A percentile compares a stretch with the other conserved stretches of the same genome.
Evolutionary conservation across 2,888 invertebrate species (phyloP).

Genomic region (Anthoptus insignis): DNA sequence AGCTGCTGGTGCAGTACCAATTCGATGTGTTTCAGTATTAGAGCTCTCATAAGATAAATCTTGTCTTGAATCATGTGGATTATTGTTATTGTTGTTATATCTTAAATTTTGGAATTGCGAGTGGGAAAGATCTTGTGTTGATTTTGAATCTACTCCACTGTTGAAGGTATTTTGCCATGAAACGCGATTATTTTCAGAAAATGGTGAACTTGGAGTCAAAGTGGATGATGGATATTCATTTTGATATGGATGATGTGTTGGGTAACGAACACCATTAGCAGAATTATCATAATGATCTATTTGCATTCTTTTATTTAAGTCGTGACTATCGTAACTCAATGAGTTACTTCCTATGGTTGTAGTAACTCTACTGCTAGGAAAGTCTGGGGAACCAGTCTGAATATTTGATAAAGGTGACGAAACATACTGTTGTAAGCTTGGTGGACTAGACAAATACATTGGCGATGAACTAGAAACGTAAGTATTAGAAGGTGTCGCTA

Average conservation of each 20-base stretch:
- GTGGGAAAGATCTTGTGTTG: slow-evolving; percentile 65
- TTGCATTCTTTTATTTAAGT: slow-evolving; percentile 69
- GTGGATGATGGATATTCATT: slow-evolving; percentile 72
- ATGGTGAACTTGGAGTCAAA: slow-evolving; percentile 63
- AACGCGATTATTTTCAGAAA: slow-evolving; percentile 64
- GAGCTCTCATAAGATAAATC: slow-evolving; percentile 58
- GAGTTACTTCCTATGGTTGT: slow-evolving; percentile 65
- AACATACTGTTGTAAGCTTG: slow-evolving; percentile 71
- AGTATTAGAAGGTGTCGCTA: slow-evolving; percentile 68
- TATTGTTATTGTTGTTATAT: slow-evolving; percentile 51
- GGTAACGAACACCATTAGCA: slow-evolving; percentile 73
- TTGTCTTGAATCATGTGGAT: slow-evolving; percentile 61
- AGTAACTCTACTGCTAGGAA: slow-evolving; percentile 64
- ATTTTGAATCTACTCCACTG: slow-evolving; percentile 63
- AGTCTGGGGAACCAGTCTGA: slow-evolving; percentile 71
- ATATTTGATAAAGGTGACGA: slow-evolving; percentile 74
- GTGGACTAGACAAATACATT: slow-evolving; percentile 73
- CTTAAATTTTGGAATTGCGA: slow-evolving; percentile 67
- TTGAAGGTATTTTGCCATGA: slow-evolving; percentile 71
- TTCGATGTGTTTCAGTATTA: slow-evolving; percentile 72
- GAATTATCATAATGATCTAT: slow-evolving; percentile 81
- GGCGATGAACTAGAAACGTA: slow-evolving; percentile 78
- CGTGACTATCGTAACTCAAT: slow-evolving; percentile 63
- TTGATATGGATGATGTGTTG: slow-evolving; percentile 68
- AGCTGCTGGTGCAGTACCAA: slow-evolving; percentile 68